A percentile compares a stretch with the other conserved stretches of the same genome.
phyloP scores from a whole-genome alignment of 2,113 vertebrate species.

The Piliocolobus tephrosceles region DNA sequence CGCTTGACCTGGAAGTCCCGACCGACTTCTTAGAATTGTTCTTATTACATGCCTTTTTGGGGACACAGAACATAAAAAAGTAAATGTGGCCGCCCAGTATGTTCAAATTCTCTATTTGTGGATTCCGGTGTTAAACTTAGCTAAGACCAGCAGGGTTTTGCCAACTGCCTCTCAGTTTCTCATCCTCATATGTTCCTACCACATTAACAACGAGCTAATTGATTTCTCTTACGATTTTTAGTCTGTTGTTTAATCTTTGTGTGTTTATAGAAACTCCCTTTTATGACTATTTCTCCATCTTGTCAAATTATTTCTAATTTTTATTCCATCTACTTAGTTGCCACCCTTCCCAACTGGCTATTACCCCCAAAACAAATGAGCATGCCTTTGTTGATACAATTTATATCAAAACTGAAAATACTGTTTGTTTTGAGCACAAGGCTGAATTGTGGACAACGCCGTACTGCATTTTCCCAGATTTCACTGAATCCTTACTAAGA shows the following conservation, averaged over 20 bases:
- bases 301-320: not conserved
- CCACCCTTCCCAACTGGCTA: not conserved
- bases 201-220: not conserved
- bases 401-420: not conserved
- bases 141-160: not conserved
- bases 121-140: fast-evolving
- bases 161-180: fast-evolving
- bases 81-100: fast-evolving
- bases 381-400: not conserved
- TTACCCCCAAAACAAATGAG: not conserved
- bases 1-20: fast-evolving
- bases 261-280: not conserved
- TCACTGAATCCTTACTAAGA: not conserved
- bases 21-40: fast-evolving
- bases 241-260: not conserved
- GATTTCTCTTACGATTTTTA: not conserved
- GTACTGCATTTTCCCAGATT: fast-evolving
- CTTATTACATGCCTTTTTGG: fast-evolving
- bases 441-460: fast-evolving
- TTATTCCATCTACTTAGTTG: not conserved
- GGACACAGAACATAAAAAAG: fast-evolving
- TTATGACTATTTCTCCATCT: not conserved
- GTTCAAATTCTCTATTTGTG: fast-evolving
- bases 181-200: not conserved
- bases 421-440: not conserved